phyloP scores from a whole-genome alignment of 2,888 invertebrate species.

The Trisateles emortualis region DNA sequence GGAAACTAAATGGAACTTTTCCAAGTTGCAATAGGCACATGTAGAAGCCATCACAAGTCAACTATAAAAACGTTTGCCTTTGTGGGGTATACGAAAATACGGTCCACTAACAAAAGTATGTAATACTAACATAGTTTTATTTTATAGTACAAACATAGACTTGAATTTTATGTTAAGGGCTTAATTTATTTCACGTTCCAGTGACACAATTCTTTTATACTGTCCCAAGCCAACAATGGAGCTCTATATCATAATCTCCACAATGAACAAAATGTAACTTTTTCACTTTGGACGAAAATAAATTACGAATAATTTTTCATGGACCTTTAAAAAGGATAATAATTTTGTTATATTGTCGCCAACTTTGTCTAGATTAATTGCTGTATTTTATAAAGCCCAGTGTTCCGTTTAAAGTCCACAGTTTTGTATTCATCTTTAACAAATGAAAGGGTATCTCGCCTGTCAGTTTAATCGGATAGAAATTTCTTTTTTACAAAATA shows the following conservation, averaged over 20 bases:
- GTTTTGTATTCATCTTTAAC: constrained; percentile 50
- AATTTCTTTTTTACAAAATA: constrained; percentile 24
- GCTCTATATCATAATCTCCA: constrained; percentile 34
- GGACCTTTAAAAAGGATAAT: constrained; percentile 53
- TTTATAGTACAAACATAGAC: constrained; percentile 17
- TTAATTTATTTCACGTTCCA: constrained; percentile 38
- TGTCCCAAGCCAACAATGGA: constrained; percentile 34
- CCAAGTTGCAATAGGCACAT: neutral
- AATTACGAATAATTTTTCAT: constrained; percentile 51
- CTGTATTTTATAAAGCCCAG: constrained; percentile 57
- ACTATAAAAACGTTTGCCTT: neutral
- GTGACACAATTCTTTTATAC: constrained; percentile 39
- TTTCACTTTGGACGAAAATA: constrained; percentile 49
- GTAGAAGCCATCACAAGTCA: neutral
- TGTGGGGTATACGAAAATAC: constrained; percentile 2
- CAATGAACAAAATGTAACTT: constrained; percentile 43
- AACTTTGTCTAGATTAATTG: constrained; percentile 64
- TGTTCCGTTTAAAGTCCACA: constrained; percentile 39
- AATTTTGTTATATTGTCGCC: constrained; percentile 60
- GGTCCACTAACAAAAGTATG: constrained; percentile 25
- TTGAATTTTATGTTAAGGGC: constrained; percentile 23
- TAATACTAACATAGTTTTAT: constrained; percentile 26
- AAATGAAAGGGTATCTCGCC: constrained; percentile 38
- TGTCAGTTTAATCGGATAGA: constrained; percentile 30
- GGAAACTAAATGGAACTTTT: constrained; percentile 12